Percentiles rank a stretch among this genome's conserved stretches.
These are phyloP conservation scores for Druon quercuslanigerum DNA, from an alignment of 1,140 invertebrate species.

Conservation along the genomic window DNA sequence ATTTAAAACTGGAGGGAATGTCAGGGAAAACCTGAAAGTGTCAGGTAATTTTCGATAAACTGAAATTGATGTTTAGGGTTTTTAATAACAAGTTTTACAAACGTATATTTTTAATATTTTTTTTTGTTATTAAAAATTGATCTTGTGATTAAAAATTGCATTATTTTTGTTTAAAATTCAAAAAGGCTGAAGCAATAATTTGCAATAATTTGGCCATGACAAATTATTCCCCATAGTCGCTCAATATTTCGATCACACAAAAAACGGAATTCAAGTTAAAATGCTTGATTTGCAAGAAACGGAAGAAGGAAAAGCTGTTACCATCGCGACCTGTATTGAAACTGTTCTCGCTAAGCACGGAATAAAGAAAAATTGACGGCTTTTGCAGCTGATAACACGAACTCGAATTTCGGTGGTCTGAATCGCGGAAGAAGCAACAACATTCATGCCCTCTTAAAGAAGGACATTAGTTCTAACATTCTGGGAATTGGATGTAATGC, in stretches of 20 bases:
- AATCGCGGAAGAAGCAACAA: background rate
- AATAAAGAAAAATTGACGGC: slow-evolving; percentile 8
- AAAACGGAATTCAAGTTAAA: background rate
- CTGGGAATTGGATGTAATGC: background rate
- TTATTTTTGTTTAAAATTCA: no score
- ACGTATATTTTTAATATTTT: no score
- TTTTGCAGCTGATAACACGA: background rate
- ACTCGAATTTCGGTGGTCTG: slow-evolving; percentile 17
- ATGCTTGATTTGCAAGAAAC: background rate
- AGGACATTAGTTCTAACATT: background rate
- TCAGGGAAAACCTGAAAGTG: no score
- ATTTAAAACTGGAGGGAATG: no score
- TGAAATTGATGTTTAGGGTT: no score
- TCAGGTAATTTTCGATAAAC: no score
- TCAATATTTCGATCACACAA: background rate
- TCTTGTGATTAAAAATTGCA: no score
- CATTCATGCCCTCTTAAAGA: background rate
- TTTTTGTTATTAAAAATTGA: no score
- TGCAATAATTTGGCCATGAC: no score
- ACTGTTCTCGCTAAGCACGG: background rate
- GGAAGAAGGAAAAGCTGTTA: background rate
- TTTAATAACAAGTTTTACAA: no score
- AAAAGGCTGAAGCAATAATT: no score
- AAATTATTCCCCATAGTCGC: slow-evolving; percentile 3
- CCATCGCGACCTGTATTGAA: background rate